phyloP scores from a whole-genome alignment of 2,113 vertebrate species.

The Phrynocephalus versicolor region DNA sequence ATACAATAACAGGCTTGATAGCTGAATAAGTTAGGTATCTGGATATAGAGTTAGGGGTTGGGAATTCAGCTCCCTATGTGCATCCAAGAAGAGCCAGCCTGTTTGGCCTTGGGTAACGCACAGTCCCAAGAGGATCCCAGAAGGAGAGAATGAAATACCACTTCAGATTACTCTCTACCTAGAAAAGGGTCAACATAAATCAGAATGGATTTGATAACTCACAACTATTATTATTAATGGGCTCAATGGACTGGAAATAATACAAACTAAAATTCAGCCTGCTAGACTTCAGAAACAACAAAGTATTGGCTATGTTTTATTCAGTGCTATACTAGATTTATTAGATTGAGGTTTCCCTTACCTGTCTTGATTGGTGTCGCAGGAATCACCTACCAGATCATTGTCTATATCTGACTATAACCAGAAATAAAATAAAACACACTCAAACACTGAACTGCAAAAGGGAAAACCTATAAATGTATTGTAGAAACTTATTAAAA shows the following conservation, averaged over 20 bases:
- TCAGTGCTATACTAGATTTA: not conserved
- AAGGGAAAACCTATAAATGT: slow-evolving; percentile 14
- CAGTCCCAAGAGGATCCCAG: too few species aligned
- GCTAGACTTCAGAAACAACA: not conserved
- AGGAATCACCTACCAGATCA: slow-evolving; percentile 95
- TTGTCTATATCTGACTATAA: slow-evolving; percentile 91
- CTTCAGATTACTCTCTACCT: too few species aligned
- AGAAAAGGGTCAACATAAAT: too few species aligned
- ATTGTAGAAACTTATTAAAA: slow-evolving; percentile 27
- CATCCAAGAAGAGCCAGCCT: too few species aligned
- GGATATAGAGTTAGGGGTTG: too few species aligned
- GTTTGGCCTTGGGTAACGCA: too few species aligned
- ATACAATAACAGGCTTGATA: not conserved
- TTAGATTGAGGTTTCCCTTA: slow-evolving; percentile 60
- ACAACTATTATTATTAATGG: not conserved
- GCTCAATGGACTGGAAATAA: not conserved
- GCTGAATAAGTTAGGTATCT: not conserved
- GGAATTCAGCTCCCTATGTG: not conserved
- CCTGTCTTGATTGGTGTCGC: slow-evolving; percentile 98
- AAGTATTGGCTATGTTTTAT: not conserved
- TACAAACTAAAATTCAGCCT: not conserved
- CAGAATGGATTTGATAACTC: not conserved
- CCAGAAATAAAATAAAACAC: slow-evolving; percentile 50
- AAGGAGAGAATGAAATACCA: too few species aligned
- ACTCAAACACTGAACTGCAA: slow-evolving; percentile 5